Base-by-base conservation (phyloP, 1,140 invertebrate species). In the Oppia nitens region DNA sequence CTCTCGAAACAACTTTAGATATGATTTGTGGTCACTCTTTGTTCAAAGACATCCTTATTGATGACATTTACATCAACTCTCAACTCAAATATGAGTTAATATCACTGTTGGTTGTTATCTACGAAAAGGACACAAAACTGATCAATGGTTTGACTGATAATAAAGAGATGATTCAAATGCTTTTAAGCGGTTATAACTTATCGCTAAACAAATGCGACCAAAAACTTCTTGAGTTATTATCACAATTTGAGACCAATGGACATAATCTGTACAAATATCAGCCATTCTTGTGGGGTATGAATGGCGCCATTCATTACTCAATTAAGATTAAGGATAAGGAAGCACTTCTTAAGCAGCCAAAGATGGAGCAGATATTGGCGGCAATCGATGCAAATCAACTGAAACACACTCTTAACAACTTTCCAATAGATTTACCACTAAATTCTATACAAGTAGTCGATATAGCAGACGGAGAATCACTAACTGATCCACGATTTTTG, bases 401-500 rank as follows among this genome's bases (percentile, higher is more conserved):
- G 9, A 23, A 17, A 2, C 17, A n/a, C 24, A 27, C 56, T 48
- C 20, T 57, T 28, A 1, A 45, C 17, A 48, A n/a, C 6, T 57
- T 57, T 57, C 56, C 56, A n/a, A 57, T 57, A 20, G 25, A 50
- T 9, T 9, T 57, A 24, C 4, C 49, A 9, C 49, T 51, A 20
- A 52, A 48, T 45, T 23, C 21, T 49, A 23, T 56, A 6, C 9
- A 24, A 23, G 23, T 24, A 2, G 56, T 20, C 6, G 23, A 50
- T 9, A 20, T 2, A 47, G 27, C 12, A 20, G 21, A 1, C 26
- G 20, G 1, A 20, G 26, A 32, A 11, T n/a, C 9, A 27, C 9
- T 50, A 20, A 56, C 55, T 49, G 57, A 59, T 59, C 57, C 57
- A 49, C 51, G 57, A 24, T 59, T 59, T 26, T 12, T 59, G 14